Conservation (phyloP, 1,140 invertebrate genomes). For the Teleogryllus occipitalis region DNA sequence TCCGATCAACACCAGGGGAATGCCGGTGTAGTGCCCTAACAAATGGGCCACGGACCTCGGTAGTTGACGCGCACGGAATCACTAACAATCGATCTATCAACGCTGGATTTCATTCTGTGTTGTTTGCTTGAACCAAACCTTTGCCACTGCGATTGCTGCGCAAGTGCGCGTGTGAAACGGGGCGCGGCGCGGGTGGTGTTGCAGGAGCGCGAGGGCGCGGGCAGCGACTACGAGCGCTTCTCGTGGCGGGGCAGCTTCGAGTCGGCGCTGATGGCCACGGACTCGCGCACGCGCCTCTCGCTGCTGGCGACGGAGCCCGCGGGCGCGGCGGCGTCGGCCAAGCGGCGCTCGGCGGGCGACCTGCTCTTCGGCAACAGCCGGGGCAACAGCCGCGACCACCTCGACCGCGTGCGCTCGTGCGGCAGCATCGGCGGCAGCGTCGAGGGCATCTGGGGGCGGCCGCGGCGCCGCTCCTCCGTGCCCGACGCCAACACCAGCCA, state of each 20-base stretch:
- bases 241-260: constrained; percentile 86
- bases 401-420: constrained; percentile 67
- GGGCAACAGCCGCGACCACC: constrained; percentile 56
- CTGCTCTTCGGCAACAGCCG: constrained; percentile 56
- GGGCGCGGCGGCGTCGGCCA: constrained; percentile 59
- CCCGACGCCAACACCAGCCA: constrained; percentile 57
- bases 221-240: constrained; percentile 78
- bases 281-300: constrained; percentile 67
- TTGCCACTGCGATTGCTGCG: not conserved
- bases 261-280: constrained; percentile 71
- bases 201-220: constrained; percentile 58
- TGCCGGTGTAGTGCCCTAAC: too few species aligned
- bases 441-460: constrained; percentile 45
- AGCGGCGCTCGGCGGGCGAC: constrained; percentile 68
- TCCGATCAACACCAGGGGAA: too few species aligned
- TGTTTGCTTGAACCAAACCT: not conserved
- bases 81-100: too few species aligned
- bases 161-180: constrained; percentile 31
- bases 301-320: constrained; percentile 57
- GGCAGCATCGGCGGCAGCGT: constrained; percentile 67
- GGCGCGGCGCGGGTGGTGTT: constrained; percentile 36
- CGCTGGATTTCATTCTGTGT: too few species aligned
- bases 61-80: too few species aligned
- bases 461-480: constrained; percentile 53
- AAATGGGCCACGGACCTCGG: too few species aligned